phyloP scores from a whole-genome alignment of 1,140 invertebrate species.

The Penaeus indicus region DNA sequence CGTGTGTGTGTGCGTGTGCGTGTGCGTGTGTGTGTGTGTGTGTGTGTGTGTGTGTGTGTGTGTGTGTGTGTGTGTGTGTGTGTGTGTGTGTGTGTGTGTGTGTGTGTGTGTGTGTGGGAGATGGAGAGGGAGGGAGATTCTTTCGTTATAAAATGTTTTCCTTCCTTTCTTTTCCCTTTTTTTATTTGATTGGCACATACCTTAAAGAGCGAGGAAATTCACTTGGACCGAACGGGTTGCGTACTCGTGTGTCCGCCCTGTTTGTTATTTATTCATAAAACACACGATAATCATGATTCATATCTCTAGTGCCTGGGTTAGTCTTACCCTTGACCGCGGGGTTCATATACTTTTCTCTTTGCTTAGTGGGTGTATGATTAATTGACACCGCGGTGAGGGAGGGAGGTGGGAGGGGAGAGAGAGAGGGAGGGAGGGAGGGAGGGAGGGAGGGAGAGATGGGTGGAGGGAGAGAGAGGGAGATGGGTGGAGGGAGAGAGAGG shows the following conservation, averaged over 20 bases:
- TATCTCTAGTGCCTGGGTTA: too few relatives aligned
- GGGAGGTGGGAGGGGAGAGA: not conserved
- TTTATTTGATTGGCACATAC: not conserved
- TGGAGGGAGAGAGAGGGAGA: slow-evolving; percentile 18
- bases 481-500: too few relatives aligned
- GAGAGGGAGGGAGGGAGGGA: not conserved
- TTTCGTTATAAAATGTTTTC: not conserved
- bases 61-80: not conserved
- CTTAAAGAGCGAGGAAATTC: too few relatives aligned
- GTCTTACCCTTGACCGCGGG: too few relatives aligned
- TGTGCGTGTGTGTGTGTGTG: too few relatives aligned
- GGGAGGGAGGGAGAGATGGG: not conserved
- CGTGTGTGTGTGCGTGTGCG: too few relatives aligned
- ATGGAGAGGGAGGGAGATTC: slow-evolving; percentile 1
- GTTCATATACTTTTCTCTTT: not conserved
- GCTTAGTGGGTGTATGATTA: not conserved
- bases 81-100: not conserved
- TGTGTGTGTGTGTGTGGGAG: not conserved
- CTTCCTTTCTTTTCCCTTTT: too few relatives aligned
- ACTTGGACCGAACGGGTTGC: too few relatives aligned
- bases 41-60: not conserved
- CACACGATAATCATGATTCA: too few relatives aligned
- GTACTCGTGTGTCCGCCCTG: too few relatives aligned
- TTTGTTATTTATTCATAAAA: too few relatives aligned
- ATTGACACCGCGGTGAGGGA: not conserved